A percentile compares a stretch with the other conserved stretches of the same genome.
These are phyloP conservation scores for Troides oblongomaculatus DNA, from an alignment of 2,888 invertebrate species.

Conservation along the genomic window DNA sequence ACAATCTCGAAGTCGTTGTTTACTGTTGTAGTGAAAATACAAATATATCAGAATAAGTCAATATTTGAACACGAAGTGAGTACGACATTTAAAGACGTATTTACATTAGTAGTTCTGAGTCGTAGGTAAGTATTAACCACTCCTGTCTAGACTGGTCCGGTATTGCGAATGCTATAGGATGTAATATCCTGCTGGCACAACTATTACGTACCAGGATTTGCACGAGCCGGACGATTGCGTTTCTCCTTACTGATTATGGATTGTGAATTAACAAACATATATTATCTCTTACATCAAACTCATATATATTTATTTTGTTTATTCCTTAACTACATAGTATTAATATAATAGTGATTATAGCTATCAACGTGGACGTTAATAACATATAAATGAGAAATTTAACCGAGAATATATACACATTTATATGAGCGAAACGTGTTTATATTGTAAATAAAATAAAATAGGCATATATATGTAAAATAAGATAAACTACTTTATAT, in stretches of 20 bases:
- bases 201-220: constrained; percentile 21
- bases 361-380: no score
- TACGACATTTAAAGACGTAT: background rate
- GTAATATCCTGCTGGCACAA: constrained; percentile 25
- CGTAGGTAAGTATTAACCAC: constrained; percentile 10
- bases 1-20: no score
- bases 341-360: no score
- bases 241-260: constrained; percentile 23
- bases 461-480: no score
- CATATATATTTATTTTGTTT: no score
- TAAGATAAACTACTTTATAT: no score
- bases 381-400: no score
- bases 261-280: constrained; percentile 7
- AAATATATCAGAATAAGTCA: background rate
- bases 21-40: background rate
- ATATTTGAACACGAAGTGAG: background rate
- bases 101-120: constrained; percentile 8
- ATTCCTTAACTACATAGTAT: no score
- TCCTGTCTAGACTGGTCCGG: constrained; percentile 28
- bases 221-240: constrained; percentile 18
- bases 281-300: background rate
- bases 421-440: no score
- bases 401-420: no score
- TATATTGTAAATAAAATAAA: no score
- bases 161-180: constrained; percentile 9